Evolutionary conservation across 2,888 invertebrate species (phyloP).

Genomic region (Trachelus iudaicus): DNA sequence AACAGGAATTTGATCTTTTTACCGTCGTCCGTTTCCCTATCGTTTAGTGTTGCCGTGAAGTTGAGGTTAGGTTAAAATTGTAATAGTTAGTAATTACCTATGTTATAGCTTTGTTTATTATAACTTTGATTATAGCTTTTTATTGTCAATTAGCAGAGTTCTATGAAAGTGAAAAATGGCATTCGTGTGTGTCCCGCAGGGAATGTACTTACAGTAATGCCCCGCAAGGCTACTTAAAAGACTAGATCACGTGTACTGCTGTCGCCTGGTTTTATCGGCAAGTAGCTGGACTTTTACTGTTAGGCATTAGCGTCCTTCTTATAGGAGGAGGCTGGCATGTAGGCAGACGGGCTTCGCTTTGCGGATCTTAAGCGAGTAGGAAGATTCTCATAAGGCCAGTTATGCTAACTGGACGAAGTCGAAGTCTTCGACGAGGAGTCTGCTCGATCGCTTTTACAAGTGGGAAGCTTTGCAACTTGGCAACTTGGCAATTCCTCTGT

Average conservation of each 20-base stretch:
- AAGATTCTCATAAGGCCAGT: background rate
- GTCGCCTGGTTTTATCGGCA: constrained; percentile 41
- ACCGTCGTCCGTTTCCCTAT: background rate
- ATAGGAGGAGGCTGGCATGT: background rate
- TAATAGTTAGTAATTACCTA: background rate
- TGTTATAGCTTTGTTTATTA: too few relatives aligned
- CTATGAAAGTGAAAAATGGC: background rate
- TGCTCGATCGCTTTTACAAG: background rate
- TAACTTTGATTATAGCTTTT: too few relatives aligned
- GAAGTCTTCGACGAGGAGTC: background rate
- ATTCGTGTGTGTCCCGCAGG: background rate
- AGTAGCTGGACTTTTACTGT: constrained; percentile 53
- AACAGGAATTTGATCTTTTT: background rate
- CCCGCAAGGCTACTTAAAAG: background rate
- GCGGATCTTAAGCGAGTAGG: background rate
- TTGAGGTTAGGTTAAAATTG: background rate
- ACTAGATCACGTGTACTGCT: background rate
- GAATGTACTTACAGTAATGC: background rate
- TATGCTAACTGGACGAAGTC: background rate
- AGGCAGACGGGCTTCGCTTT: background rate
- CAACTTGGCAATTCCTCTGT: background rate
- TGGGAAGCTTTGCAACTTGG: background rate
- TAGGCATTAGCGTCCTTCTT: constrained; percentile 25
- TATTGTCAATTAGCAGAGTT: background rate
- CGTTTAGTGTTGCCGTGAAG: background rate